Evolutionary conservation across 2,797 vertebrate species (phyloP), one percentile per base, ranked within the genome.

Genomic region (Lutjanus campechanus): DNA sequence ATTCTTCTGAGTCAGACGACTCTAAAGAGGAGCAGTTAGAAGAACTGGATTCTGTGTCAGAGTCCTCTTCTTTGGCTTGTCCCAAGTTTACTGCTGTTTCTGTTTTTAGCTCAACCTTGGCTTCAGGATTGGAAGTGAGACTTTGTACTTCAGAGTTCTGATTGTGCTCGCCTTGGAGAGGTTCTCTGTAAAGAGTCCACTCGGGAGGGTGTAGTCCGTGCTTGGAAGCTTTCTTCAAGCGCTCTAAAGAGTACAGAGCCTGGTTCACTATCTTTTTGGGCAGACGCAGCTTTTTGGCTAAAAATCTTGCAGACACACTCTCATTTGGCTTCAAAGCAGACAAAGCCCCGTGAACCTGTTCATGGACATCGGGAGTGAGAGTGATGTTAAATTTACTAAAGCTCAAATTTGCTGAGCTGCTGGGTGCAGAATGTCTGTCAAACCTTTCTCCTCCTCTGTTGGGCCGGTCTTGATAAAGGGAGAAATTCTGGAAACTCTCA

Each of bases 251-350:
- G 69, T 99, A 99, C 1, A 99, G 86, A 9, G 90, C 60, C 2
- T 89, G 89, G 83, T 99, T 99, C 84, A 98, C 83, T 0, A 95
- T 84, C 8, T 95, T 97, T 88, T 97, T 99, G 0, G 92, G 92
- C 11, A 91, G 65, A 11, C 47, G 81, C 3, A 98, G 93, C 40
- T 87, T 95, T 63, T 16, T 93, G 17, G 93, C 90, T 25, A 99
- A 92, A 0, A 79, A 54, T 76, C 69, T 94, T 1, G 96, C 97
- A 0, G 96, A 93, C 36, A 94, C 44, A 0, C 83, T 85, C 77
- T 95, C 87, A 53, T 83, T 90, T 13, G 93, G 88, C 2, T 74
- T 84, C 0, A 98, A 95, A 51, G 81, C 90, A 29, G 82, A 62
- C 79, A 99, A 88, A 77, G 92, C 16, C 1, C 41, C 63, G 40